A percentile compares a stretch with the other conserved stretches of the same genome.
phyloP scores from a whole-genome alignment of 2,888 invertebrate species.

The Mimachlamys varia region DNA sequence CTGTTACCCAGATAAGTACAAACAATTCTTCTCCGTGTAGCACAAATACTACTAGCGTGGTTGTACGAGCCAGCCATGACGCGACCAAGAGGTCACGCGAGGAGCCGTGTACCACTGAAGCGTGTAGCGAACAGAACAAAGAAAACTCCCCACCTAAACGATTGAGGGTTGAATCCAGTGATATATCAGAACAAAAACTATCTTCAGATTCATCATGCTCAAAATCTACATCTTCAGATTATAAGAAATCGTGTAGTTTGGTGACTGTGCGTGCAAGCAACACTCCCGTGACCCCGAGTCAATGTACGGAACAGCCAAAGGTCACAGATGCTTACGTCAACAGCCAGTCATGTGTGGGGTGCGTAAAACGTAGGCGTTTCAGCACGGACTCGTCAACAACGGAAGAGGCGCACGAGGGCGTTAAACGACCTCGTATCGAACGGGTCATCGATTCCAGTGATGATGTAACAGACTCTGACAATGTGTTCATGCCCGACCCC shows the following conservation, averaged over 20 bases:
- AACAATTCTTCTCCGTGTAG: slow-evolving; percentile 39
- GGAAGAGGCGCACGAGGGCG: neutral
- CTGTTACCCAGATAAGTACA: slow-evolving; percentile 50
- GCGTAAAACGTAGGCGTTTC: slow-evolving; percentile 58
- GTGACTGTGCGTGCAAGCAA: slow-evolving; percentile 17
- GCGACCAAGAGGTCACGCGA: slow-evolving; percentile 50
- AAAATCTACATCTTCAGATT: slow-evolving; percentile 28
- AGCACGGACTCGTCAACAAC: slow-evolving; percentile 32
- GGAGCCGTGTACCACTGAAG: slow-evolving; percentile 40
- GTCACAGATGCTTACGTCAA: slow-evolving; percentile 54
- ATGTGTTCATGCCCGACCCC: slow-evolving; percentile 1
- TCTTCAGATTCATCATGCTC: neutral
- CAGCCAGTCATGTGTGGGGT: slow-evolving; percentile 49
- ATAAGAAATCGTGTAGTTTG: neutral
- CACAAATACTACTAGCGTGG: slow-evolving; percentile 49
- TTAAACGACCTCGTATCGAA: slow-evolving; percentile 58
- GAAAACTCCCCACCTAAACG: slow-evolving; percentile 53
- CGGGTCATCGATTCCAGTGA: slow-evolving; percentile 55
- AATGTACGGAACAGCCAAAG: slow-evolving; percentile 49
- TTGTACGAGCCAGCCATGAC: slow-evolving; percentile 52
- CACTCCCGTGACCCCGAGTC: slow-evolving; percentile 45
- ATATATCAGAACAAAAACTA: slow-evolving; percentile 41
- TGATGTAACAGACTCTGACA: slow-evolving; percentile 37
- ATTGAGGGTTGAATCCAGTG: slow-evolving; percentile 45
- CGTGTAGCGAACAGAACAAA: slow-evolving; percentile 49